phyloP scores from a whole-genome alignment of 2,888 invertebrate species.

The Pseudanteris insignis region DNA sequence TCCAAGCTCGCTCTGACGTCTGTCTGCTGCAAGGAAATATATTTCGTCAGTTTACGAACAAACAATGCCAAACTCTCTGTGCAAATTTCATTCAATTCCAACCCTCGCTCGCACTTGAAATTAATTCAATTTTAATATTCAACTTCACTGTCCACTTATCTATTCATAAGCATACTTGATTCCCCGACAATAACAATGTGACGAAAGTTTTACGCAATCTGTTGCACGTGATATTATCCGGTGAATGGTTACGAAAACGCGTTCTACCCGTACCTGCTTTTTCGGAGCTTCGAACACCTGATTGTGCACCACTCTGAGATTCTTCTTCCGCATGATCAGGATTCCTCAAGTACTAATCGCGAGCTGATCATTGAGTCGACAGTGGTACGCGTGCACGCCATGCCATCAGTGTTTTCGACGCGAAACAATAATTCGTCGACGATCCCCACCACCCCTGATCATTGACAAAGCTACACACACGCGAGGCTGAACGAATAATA shows the following conservation, averaged over 20 bases:
- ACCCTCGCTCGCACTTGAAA: no score
- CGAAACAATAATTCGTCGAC: conserved; percentile 43
- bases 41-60: no score
- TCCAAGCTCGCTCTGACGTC: conserved; percentile 64
- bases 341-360: conserved; percentile 32
- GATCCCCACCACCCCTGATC: conserved; percentile 24
- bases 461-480: conserved; percentile 30
- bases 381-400: conserved; percentile 18
- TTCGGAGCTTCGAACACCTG: conserved; percentile 55
- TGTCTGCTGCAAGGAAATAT: conserved; percentile 60
- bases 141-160: no score
- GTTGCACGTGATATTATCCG: no score
- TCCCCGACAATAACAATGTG: no score
- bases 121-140: no score
- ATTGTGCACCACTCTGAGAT: conserved; percentile 61
- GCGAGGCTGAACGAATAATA: conserved; percentile 2
- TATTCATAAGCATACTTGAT: no score
- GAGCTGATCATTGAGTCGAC: conserved; percentile 45
- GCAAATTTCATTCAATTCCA: no score
- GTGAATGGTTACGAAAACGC: no score
- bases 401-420: conserved; percentile 29
- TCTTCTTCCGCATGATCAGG: conserved; percentile 63
- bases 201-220: no score
- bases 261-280: conserved; percentile 49
- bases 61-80: no score